Conservation (phyloP, 1,140 invertebrate genomes). For the Periplaneta americana region DNA sequence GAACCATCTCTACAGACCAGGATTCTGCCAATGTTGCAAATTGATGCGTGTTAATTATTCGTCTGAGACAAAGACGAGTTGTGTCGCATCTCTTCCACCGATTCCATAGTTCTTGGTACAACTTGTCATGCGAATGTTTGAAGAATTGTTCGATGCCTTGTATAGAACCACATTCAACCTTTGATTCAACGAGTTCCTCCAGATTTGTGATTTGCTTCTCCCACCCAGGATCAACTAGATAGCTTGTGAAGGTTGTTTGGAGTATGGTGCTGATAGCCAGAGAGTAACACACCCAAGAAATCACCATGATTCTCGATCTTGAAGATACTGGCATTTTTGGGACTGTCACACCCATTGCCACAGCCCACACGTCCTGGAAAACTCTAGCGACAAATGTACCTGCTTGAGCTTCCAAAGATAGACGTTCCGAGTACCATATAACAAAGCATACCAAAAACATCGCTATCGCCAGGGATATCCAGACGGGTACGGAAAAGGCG, state of each 20-base stretch:
- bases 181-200: neutral
- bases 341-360: neutral
- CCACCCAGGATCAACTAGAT: neutral
- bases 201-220: neutral
- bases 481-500: neutral
- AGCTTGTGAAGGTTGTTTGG: neutral
- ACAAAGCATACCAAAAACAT: neutral
- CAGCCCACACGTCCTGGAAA: neutral
- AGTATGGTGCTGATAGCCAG: neutral
- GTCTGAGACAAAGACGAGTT: neutral
- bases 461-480: neutral
- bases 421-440: neutral
- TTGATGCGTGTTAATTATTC: neutral
- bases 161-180: neutral
- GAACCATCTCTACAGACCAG: no score
- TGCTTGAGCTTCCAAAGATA: neutral
- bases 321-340: neutral
- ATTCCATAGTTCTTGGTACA: no score
- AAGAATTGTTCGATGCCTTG: neutral
- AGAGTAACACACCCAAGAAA: neutral
- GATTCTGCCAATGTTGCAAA: neutral
- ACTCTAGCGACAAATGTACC: neutral
- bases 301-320: neutral
- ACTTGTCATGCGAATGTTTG: no score
- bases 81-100: neutral